A percentile compares a stretch with the other conserved stretches of the same genome.
Evolutionary conservation across 2,797 vertebrate species (phyloP).

Genomic region (Eulemur albifrons): DNA sequence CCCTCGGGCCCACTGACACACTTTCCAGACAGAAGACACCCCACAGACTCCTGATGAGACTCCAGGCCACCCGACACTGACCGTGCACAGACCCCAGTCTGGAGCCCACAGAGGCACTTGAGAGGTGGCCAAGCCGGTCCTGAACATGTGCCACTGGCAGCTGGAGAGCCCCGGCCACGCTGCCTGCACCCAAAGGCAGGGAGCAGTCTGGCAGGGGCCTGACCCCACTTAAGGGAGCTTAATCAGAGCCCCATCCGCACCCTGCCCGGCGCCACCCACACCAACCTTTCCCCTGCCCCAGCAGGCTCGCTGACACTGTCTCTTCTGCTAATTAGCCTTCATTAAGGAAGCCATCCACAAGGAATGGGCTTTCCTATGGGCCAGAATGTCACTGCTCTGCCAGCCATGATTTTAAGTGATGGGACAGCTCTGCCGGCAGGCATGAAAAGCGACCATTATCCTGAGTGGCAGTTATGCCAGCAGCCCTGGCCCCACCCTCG

Average conservation of each 20-base stretch:
- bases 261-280: neutral
- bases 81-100: neutral
- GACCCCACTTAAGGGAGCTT: neutral
- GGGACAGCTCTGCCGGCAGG: neutral
- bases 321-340: conserved; percentile 53
- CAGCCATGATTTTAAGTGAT: conserved; percentile 48
- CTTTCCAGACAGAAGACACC: neutral
- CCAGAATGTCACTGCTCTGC: conserved; percentile 40
- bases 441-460: neutral
- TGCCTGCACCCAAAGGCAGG: neutral
- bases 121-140: neutral
- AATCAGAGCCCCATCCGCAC: neutral
- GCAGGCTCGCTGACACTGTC: neutral
- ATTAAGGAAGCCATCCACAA: conserved; percentile 23
- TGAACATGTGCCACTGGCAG: fast-evolving
- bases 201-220: neutral
- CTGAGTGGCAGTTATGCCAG: neutral
- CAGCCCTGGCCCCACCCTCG: neutral
- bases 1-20: neutral
- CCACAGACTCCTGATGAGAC: neutral
- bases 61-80: fast-evolving
- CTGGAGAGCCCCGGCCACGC: neutral
- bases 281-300: neutral
- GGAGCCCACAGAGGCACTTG: neutral
- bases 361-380: conserved; percentile 33